Conservation (phyloP, 2,888 invertebrate species). For the Euzophera pinguis region DNA sequence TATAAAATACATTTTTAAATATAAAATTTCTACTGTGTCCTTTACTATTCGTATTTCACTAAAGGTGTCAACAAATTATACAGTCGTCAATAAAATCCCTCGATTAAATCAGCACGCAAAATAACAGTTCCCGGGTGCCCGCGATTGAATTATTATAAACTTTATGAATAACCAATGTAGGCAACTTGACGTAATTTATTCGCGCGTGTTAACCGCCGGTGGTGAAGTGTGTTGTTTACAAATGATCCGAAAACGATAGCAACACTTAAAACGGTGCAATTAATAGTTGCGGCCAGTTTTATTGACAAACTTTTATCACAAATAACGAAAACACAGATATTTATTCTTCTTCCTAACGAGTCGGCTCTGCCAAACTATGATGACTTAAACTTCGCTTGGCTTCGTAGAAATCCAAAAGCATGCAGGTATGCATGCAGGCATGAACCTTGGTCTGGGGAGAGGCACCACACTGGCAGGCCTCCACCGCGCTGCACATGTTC, state of each 20-base stretch:
- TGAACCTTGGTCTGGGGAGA: no score
- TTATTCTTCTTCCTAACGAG: no score
- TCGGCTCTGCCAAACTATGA: no score
- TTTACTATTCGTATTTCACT: no score
- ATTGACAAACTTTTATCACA: conserved; percentile 30
- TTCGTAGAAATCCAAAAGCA: no score
- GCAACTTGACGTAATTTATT: conserved; percentile 2
- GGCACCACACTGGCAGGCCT: no score
- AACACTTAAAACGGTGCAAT: conserved; percentile 31
- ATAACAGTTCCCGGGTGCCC: neutral
- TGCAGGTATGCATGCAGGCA: no score
- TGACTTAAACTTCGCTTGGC: no score
- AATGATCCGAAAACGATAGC: conserved; percentile 20
- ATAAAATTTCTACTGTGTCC: no score
- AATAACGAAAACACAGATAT: neutral
- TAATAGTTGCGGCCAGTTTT: conserved; percentile 34
- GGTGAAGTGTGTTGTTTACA: conserved; percentile 16
- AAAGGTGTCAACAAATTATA: neutral
- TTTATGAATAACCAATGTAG: conserved; percentile 1
- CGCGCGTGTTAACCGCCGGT: conserved; percentile 1
- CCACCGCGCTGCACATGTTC: no score
- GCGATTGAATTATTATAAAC: neutral
- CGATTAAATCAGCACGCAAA: neutral
- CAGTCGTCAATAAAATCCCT: neutral
- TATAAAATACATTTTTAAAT: no score